These are phyloP conservation scores for Salvelinus namaycush DNA, from an alignment of 2,113 vertebrate genomes.

Conservation along the genomic window DNA sequence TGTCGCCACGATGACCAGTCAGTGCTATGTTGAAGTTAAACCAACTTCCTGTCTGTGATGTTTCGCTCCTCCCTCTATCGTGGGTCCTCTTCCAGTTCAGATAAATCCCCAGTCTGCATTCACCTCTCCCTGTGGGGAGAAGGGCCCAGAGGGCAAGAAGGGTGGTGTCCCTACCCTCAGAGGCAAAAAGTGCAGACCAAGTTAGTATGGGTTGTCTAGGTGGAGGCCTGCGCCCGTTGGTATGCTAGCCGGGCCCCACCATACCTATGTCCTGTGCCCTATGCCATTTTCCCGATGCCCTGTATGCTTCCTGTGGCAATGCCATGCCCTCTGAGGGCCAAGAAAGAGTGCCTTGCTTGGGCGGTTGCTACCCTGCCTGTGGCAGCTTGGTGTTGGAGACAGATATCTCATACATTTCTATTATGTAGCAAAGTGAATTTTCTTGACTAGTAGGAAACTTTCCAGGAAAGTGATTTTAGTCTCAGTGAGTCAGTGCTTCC, in stretches of 20 bases:
- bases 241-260: slow-evolving; percentile 28
- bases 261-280: not conserved
- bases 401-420: not conserved
- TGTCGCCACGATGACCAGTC: too few species aligned
- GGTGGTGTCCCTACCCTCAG: slow-evolving; percentile 68
- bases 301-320: slow-evolving; percentile 43
- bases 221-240: slow-evolving; percentile 51
- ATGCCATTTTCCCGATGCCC: slow-evolving; percentile 26
- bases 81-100: slow-evolving; percentile 60
- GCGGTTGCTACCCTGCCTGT: slow-evolving; percentile 48
- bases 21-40: slow-evolving; percentile 23
- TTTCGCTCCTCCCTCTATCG: slow-evolving; percentile 64
- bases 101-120: slow-evolving; percentile 72
- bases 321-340: slow-evolving; percentile 1
- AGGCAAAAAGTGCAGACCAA: slow-evolving; percentile 61
- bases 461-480: not conserved
- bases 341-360: slow-evolving; percentile 48
- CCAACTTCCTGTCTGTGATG: slow-evolving; percentile 67
- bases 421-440: not conserved
- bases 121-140: slow-evolving; percentile 68
- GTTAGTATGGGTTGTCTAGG: slow-evolving; percentile 68
- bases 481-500: not conserved
- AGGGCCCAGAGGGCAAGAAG: slow-evolving; percentile 54
- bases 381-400: not conserved
- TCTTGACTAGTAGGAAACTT: not conserved